phyloP scores from a whole-genome alignment of 1,140 invertebrate genomes.

The Dolichoris vasculosae region DNA sequence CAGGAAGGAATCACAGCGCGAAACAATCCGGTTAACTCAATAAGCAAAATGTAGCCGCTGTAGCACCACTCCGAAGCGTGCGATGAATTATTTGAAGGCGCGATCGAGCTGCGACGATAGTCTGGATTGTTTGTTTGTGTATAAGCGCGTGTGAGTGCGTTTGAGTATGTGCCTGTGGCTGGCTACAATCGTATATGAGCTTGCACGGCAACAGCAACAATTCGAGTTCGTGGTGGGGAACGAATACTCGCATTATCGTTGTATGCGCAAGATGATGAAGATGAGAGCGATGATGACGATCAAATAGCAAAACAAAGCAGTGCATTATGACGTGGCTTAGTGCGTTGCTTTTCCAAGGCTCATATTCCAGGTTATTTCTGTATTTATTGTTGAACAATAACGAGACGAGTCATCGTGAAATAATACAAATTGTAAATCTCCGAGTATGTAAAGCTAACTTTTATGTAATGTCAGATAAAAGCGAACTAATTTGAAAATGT shows the following conservation, averaged over 20 bases:
- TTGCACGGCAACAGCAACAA: background rate
- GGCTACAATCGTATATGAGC: background rate
- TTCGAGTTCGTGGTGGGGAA: background rate
- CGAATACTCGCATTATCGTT: constrained; percentile 3
- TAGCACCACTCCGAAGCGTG: no score
- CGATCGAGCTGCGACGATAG: background rate
- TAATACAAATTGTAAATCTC: background rate
- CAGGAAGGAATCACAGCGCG: background rate
- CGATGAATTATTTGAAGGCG: constrained; percentile 24
- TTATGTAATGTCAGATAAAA: background rate
- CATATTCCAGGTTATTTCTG: background rate
- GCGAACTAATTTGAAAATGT: background rate
- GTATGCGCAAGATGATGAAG: constrained; percentile 6
- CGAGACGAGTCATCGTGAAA: background rate
- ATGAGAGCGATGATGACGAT: constrained; percentile 5
- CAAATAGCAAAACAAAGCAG: background rate
- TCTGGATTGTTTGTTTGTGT: constrained; percentile 2
- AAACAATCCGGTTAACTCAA: constrained; percentile 9
- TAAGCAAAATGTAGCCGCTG: background rate
- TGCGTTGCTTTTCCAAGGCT: background rate
- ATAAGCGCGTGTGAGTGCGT: constrained; percentile 4
- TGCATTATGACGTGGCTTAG: background rate
- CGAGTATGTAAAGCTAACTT: background rate
- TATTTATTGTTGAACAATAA: background rate
- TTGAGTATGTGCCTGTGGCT: no score